Evolutionary conservation across 2,888 invertebrate genomes (phyloP), one percentile per base, ranked within the genome.

Genomic region (Drosophila dives): DNA sequence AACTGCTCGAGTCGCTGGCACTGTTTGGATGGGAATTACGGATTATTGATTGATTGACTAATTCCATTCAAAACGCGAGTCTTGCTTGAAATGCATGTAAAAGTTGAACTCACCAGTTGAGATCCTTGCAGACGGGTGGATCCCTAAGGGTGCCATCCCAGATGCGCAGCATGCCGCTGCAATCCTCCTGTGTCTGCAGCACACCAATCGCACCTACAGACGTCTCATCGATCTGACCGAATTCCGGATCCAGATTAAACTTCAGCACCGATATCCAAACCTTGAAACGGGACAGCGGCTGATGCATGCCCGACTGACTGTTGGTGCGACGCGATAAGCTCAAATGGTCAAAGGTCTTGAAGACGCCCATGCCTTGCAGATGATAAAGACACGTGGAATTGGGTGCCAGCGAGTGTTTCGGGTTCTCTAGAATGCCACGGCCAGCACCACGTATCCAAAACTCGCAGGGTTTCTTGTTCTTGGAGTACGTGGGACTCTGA

Each of bases 341-440:
- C 45, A 95, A 93, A 80, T 93, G 93, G 77, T 93, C 93, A 63
- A 92, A 91, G 58, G 92, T 95, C 92, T 93, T 95, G 93, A 94
- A 94, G 95, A 94, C 93, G 93, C 93, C 93, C 93, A 93, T 93
- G 93, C 94, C 95, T 81, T 95, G 95, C 91, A 98, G 95, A 92
- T 97, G 97, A 92, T 98, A 98, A 29, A 97, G 94, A 91, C 98
- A 98, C 11, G 97, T 98, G 32, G 97, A 97, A 92, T 98, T 98
- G 1, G 97, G 96, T 0, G 98, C 96, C 76, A 98, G 93, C 5
- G 97, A 96, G 93, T 98, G 98, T 81, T 96, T 94, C 0, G 98
- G 97, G 90, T 97, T 97, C 85, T 97, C 96, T 55, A 97, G 91
- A 7, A 97, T 94, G n/a, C 97, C 97, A 60, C 95, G 95, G 2